phyloP scores from a whole-genome alignment of 2,797 vertebrate species.

The Enteromius viviparus region DNA sequence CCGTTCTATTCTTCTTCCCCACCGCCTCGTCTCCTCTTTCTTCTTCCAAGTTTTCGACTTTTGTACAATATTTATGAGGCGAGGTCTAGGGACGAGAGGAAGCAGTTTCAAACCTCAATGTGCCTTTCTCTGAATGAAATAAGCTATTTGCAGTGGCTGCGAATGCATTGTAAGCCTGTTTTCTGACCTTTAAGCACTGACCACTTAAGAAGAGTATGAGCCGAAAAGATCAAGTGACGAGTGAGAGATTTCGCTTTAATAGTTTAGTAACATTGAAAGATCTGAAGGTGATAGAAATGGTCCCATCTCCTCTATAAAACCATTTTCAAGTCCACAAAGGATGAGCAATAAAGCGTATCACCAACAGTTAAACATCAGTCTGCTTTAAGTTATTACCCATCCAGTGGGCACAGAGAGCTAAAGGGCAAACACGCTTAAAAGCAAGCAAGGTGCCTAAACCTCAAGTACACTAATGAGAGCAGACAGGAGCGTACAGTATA shows the following conservation, averaged over 20 bases:
- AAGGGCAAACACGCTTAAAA: not conserved
- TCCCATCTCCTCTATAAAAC: constrained; percentile 14
- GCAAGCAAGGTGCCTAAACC: constrained; percentile 7
- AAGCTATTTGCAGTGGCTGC: constrained; percentile 50
- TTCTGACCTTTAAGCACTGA: constrained; percentile 52
- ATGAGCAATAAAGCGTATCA: not conserved
- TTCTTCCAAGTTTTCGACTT: constrained; percentile 61
- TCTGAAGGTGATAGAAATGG: constrained; percentile 35
- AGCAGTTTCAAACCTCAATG: constrained; percentile 55
- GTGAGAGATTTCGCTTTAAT: constrained; percentile 28
- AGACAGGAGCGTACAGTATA: constrained; percentile 11
- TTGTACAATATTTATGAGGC: constrained; percentile 63
- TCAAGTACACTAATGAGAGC: constrained; percentile 34
- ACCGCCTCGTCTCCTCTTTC: constrained; percentile 43
- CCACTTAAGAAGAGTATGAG: constrained; percentile 28
- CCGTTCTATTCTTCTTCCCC: constrained; percentile 52
- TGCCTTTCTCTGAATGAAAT: constrained; percentile 52
- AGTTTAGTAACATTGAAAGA: constrained; percentile 24
- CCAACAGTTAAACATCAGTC: constrained; percentile 26
- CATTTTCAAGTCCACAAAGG: not conserved
- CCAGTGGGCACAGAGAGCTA: not conserved
- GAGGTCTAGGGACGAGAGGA: constrained; percentile 57
- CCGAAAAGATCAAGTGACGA: constrained; percentile 42
- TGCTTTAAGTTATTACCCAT: constrained; percentile 25
- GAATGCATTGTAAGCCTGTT: constrained; percentile 31